phyloP scores from a whole-genome alignment of 1,140 invertebrate species.

The Caerostris darwini region DNA sequence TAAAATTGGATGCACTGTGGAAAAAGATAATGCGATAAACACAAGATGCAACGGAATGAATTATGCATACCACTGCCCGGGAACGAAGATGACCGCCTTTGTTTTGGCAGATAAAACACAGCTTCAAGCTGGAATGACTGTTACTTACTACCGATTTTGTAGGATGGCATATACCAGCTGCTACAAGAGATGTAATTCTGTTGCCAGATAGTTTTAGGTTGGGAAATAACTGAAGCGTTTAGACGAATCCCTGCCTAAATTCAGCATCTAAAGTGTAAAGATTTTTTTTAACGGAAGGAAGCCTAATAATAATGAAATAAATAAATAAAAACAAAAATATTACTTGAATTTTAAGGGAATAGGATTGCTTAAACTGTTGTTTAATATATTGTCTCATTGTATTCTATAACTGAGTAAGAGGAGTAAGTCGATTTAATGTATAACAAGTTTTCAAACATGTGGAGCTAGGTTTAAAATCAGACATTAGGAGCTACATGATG shows the following conservation, averaged over 20 bases:
- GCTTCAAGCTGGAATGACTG: background rate
- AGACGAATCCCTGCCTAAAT: background rate
- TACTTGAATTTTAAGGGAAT: too few species aligned
- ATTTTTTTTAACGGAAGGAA: too few species aligned
- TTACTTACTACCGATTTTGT: background rate
- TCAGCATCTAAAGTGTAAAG: background rate
- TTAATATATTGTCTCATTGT: too few species aligned
- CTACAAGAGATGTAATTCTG: background rate
- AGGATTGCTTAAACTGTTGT: too few species aligned
- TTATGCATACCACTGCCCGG: background rate
- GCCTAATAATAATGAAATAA: too few species aligned
- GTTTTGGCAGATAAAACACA: background rate
- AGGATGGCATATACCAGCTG: background rate
- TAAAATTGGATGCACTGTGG: background rate
- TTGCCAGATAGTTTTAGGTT: background rate
- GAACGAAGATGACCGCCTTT: background rate
- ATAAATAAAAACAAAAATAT: too few species aligned
- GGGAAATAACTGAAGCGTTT: background rate
- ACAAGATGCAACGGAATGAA: background rate
- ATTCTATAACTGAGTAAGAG: too few species aligned
- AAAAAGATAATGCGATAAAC: conserved; percentile 11
- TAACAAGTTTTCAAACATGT: too few species aligned
- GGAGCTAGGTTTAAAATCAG: too few species aligned
- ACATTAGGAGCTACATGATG: too few species aligned
- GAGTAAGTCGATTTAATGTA: too few species aligned